These are phyloP conservation scores for Psophia crepitans DNA, from an alignment of 2,113 vertebrate genomes.

Conservation along the genomic window DNA sequence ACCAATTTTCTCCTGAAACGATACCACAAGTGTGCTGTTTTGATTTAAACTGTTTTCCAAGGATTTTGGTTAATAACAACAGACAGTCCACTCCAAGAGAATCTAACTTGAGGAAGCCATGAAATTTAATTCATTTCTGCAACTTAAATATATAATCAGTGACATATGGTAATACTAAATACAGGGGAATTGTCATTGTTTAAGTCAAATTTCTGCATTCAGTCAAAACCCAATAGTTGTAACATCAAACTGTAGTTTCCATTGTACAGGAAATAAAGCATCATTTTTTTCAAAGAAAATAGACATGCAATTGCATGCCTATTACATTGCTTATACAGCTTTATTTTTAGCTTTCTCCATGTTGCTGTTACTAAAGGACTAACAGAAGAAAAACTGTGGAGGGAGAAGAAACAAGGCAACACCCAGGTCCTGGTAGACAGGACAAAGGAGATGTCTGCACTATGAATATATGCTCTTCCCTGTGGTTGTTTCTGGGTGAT, in stretches of 20 bases:
- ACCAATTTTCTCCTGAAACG: slow-evolving; percentile 32
- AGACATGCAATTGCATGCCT: slow-evolving; percentile 61
- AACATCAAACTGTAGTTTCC: slow-evolving; percentile 63
- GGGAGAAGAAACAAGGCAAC: not conserved
- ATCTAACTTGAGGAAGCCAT: slow-evolving; percentile 52
- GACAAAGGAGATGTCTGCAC: not conserved
- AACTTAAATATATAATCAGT: slow-evolving; percentile 68
- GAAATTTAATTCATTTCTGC: slow-evolving; percentile 61
- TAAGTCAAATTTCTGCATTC: slow-evolving; percentile 61
- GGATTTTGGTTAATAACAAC: slow-evolving; percentile 23
- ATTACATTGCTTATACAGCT: slow-evolving; percentile 43
- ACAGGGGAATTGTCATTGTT: slow-evolving; percentile 46
- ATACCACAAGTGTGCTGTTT: slow-evolving; percentile 26
- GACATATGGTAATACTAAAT: slow-evolving; percentile 68
- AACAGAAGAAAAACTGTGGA: not conserved
- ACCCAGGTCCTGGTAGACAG: not conserved
- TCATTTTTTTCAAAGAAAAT: slow-evolving; percentile 45
- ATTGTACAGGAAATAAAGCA: slow-evolving; percentile 54
- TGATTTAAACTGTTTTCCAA: slow-evolving; percentile 35
- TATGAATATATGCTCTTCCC: not conserved
- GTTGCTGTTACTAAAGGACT: not conserved
- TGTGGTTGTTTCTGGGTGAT: not conserved
- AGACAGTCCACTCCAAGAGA: slow-evolving; percentile 47
- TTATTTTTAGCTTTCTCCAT: slow-evolving; percentile 37
- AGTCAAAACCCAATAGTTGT: slow-evolving; percentile 53